Conservation (phyloP, 1,140 invertebrate genomes). For the Brachionus plicatilis region DNA sequence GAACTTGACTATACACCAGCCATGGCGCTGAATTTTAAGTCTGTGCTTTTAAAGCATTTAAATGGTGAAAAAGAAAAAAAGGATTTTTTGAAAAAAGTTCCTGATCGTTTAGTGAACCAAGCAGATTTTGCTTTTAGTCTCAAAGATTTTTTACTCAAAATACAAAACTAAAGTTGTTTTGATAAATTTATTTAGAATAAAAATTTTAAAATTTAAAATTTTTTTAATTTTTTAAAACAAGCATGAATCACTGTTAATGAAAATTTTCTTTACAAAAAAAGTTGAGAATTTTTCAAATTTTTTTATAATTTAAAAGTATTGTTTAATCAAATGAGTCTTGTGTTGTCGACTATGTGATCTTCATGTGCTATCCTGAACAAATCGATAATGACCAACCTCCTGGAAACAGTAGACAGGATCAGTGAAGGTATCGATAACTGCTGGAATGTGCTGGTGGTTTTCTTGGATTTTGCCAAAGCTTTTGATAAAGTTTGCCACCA, state of each 20-base stretch:
- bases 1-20: background rate
- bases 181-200: too few relatives aligned
- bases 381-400: background rate
- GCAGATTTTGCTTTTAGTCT: background rate
- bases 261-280: too few relatives aligned
- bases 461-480: background rate
- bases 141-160: background rate
- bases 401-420: background rate
- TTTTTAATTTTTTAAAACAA: too few relatives aligned
- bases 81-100: background rate
- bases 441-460: background rate
- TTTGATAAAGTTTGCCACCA: background rate
- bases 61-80: background rate
- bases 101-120: background rate
- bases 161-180: background rate
- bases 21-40: background rate
- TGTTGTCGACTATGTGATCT: too few relatives aligned
- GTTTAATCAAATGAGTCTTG: too few relatives aligned
- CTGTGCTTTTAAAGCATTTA: background rate
- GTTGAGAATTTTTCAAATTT: too few relatives aligned
- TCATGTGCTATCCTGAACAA: background rate
- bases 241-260: too few relatives aligned
- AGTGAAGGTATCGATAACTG: background rate
- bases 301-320: too few relatives aligned
- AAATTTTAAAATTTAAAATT: too few relatives aligned